Conservation (phyloP, 2,888 invertebrate genomes). For the Hypomecis atomaria region DNA sequence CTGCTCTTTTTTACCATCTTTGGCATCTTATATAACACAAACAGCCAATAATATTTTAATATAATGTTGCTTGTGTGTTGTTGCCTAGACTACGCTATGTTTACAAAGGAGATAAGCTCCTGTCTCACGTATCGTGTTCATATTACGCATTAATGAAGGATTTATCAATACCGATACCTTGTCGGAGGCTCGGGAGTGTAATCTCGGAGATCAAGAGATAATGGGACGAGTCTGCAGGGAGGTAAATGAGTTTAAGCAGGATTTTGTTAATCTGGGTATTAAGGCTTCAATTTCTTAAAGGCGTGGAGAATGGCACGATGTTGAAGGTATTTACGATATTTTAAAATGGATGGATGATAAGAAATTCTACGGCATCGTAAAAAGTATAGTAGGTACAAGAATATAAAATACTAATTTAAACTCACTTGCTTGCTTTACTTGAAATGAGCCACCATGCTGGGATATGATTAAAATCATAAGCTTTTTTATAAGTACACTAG, state of each 20-base stretch:
- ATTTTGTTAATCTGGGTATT: constrained; percentile 30
- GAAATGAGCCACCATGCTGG: too few species aligned
- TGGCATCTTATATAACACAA: too few species aligned
- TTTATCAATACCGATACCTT: constrained; percentile 42
- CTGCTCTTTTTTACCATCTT: too few species aligned
- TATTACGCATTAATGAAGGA: constrained; percentile 37
- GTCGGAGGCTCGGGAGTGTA: constrained; percentile 38
- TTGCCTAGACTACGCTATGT: too few species aligned
- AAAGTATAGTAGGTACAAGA: too few species aligned
- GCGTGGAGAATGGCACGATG: constrained; percentile 6
- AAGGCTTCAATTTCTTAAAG: constrained; percentile 27
- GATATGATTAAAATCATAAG: too few species aligned
- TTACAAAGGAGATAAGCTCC: constrained; percentile 10
- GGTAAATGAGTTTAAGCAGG: constrained; percentile 32
- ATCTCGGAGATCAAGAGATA: constrained; percentile 44
- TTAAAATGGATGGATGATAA: neutral
- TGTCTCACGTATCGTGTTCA: constrained; percentile 31
- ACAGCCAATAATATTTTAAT: too few species aligned
- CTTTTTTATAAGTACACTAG: too few species aligned
- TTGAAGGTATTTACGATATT: neutral
- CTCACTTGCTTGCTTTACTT: too few species aligned
- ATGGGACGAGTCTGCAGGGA: constrained; percentile 31
- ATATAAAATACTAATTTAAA: too few species aligned
- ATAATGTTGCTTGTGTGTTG: too few species aligned
- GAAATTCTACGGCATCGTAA: neutral